Conservation (phyloP, 2,797 vertebrate species). For the Graptemys geographica region DNA sequence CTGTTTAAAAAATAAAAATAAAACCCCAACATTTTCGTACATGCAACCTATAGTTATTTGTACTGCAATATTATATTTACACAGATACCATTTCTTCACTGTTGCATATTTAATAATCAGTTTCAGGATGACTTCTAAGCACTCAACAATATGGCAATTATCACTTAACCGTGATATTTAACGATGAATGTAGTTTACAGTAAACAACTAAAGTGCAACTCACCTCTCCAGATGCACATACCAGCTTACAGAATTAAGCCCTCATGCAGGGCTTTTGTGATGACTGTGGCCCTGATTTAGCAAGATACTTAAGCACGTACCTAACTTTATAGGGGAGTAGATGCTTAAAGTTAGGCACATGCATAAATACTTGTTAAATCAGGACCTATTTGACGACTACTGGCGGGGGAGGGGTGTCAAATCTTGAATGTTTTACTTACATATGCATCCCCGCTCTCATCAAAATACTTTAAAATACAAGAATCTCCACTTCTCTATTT, state of each 20-base stretch:
- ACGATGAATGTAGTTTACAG: constrained; percentile 4
- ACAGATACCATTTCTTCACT: constrained; percentile 40
- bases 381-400: background rate
- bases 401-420: background rate
- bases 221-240: background rate
- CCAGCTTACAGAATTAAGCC: background rate
- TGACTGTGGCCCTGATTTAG: background rate
- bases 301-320: background rate
- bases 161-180: background rate
- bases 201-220: constrained; percentile 9
- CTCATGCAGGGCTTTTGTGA: background rate
- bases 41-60: constrained; percentile 60
- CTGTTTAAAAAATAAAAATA: constrained; percentile 67
- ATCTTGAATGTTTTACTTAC: background rate
- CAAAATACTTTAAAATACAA: background rate
- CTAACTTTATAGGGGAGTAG: background rate
- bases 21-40: constrained; percentile 67
- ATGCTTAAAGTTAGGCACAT: background rate
- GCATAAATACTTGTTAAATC: background rate
- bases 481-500: too few relatives aligned
- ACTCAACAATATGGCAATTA: constrained; percentile 53
- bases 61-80: constrained; percentile 61
- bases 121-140: constrained; percentile 53
- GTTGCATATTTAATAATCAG: constrained; percentile 15
- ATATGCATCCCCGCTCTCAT: background rate